Evolutionary conservation across 2,113 vertebrate genomes (phyloP), one percentile per base, ranked within the genome.

Genomic region (Phalacrocorax brasilianus): DNA sequence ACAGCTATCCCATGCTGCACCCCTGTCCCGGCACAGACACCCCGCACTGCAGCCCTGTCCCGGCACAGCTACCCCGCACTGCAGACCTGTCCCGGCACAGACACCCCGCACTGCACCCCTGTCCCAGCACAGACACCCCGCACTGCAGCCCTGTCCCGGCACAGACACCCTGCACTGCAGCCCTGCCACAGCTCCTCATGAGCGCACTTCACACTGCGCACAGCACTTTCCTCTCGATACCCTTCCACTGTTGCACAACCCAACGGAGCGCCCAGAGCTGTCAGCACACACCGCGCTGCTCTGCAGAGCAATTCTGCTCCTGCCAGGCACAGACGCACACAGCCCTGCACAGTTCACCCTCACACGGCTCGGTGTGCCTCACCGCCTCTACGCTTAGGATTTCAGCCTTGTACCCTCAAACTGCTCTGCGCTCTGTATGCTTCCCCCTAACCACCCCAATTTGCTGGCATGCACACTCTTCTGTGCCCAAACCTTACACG

Each of bases 161-260:
- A 38, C 38, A 5, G 38, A 14, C 42, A 33, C 23, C 16, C n/a
- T 3, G 26, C 58, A 5, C 38, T 38, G 38, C 38, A 38, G 38
- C 38, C 38, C 58, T 2, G n/a, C 24, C 16, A n/a, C 42, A 20
- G 63, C 53, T 20, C 52, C 74, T 12, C 4, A 0, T 20, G 58
- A 47, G 45, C 58, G 6, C 4, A 1, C 15, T 15, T 32, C 3
- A 5, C 17, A 11, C 19, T 10, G 14, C 8, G 7, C 7, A 1
- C 58, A 21, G 44, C 27, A 0, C 49, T 56, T 21, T n/a, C 12
- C 38, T 45, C 70, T 47, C 8, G 11, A 13, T 11, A 3, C 1
- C 30, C 14, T 73, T 19, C 19, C 65, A 73, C n/a, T 5, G 19
- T 53, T 59, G 30, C 68, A 24, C 68, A 55, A 4, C 2, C 20